Conservation (phyloP, 2,797 vertebrate genomes). For the Channa striata region DNA sequence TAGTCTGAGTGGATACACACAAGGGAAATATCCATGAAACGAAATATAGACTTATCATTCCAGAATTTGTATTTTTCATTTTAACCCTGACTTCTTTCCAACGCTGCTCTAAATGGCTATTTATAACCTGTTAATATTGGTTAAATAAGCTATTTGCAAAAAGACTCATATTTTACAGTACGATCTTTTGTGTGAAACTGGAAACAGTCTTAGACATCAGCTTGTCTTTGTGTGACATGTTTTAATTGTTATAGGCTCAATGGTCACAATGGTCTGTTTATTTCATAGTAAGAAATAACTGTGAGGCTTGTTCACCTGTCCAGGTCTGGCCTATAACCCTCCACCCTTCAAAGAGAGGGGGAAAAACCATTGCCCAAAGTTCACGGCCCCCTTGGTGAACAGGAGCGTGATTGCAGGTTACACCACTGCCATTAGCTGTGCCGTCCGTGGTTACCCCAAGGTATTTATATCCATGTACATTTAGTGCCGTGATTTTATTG, state of each 20-base stretch:
- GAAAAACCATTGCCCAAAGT: conserved; percentile 84
- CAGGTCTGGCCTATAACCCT: conserved; percentile 79
- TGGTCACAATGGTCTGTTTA: background rate
- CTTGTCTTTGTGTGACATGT: background rate
- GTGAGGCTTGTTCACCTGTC: background rate
- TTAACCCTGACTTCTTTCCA: no score
- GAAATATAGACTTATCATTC: no score
- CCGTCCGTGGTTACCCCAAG: conserved; percentile 89
- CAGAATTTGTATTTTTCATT: no score
- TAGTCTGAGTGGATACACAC: no score
- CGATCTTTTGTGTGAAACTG: background rate
- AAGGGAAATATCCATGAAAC: no score
- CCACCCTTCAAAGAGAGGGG: conserved; percentile 86
- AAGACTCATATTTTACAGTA: no score
- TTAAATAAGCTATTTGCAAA: no score
- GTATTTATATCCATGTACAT: conserved; percentile 63
- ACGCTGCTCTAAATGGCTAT: no score
- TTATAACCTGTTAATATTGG: no score
- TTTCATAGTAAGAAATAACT: background rate
- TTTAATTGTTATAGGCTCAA: background rate
- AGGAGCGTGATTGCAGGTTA: conserved; percentile 91
- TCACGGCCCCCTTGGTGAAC: conserved; percentile 89
- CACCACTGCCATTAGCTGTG: conserved; percentile 89
- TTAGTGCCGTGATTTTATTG: no score
- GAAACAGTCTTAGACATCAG: background rate